Base-by-base conservation (phyloP, 2,888 invertebrate genomes). In the Bruchidius siliquastri region DNA sequence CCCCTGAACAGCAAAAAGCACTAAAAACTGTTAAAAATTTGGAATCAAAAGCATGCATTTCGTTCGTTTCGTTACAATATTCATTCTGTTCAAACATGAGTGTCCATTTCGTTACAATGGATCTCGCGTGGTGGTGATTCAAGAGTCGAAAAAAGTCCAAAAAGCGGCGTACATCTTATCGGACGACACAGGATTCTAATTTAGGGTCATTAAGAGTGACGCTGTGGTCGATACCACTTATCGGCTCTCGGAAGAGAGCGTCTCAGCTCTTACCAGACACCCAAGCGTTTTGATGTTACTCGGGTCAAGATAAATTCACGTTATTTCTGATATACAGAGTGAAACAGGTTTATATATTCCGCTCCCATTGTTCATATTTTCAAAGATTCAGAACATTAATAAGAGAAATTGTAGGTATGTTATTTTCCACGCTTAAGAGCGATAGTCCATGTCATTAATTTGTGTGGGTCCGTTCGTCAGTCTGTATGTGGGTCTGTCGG, bases 121-220 rank as follows among this genome's bases (percentile, higher is more conserved):
- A 1, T 49, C 18, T 49, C 49, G 30, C 8, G 30, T 30, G 30
- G 30, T 49, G 18, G 6, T 49, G 49, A 49, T 49, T 3, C 26
- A 26, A 26, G 26, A 26, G 8, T 26, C 8, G 8, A 30, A 49
- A 49, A 49, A 49, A 18, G 49, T 49, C 49, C 49, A 49, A 49
- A 49, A 49, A 49, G 69, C 69, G 21, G 21, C 69, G 49, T 22
- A 22, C 20, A 73, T 74, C 74, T 74, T 72, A 74, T 74, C 74
- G 30, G 21, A 26, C 30, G 71, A 74, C 74, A 74, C 72, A 22
- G 72, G 71, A 72, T 74, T 74, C 74, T 74, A 74, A 74, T 74
- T 74, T 74, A 74, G 22, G 66, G 72, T 72, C 69, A 74, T 74
- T 74, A 74, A 72, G 72, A n/a, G 72, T 30, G 49, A 67, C 70